Conservation (phyloP, 2,888 invertebrate species). For the Phortica okadai region DNA sequence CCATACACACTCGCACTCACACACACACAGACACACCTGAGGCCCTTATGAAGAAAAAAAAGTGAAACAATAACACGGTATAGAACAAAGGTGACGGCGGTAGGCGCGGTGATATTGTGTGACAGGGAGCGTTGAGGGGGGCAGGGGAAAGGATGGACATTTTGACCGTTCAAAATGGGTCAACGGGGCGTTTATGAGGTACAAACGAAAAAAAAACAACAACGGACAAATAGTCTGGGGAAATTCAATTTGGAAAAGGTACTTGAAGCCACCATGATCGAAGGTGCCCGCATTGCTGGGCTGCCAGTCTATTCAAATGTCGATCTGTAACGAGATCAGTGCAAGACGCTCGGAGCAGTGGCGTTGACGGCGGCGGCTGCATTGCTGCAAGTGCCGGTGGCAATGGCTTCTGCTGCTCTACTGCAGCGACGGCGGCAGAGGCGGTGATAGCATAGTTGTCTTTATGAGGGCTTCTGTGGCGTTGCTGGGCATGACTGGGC, state of each 20-base stretch:
- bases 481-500: not conserved
- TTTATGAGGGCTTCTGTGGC: slow-evolving; percentile 4
- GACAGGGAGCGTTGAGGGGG: not conserved
- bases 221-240: not conserved
- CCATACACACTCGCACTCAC: not conserved
- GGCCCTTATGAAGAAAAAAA: not conserved
- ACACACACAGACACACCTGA: not conserved
- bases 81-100: slow-evolving; percentile 5
- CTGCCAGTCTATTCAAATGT: not conserved
- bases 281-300: too few species aligned
- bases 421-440: not conserved
- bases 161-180: slow-evolving; percentile 55
- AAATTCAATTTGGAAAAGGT: not conserved
- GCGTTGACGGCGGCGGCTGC: not conserved
- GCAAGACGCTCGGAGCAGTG: not conserved
- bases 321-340: not conserved
- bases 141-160: not conserved
- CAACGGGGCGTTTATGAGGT: slow-evolving; percentile 57
- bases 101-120: not conserved
- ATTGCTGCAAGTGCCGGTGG: slow-evolving; percentile 8
- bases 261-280: not conserved
- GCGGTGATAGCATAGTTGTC: not conserved
- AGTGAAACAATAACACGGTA: slow-evolving; percentile 16
- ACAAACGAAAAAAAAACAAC: not conserved
- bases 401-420: not conserved